phyloP scores from a whole-genome alignment of 2,113 vertebrate species.

The Anhinga anhinga region DNA sequence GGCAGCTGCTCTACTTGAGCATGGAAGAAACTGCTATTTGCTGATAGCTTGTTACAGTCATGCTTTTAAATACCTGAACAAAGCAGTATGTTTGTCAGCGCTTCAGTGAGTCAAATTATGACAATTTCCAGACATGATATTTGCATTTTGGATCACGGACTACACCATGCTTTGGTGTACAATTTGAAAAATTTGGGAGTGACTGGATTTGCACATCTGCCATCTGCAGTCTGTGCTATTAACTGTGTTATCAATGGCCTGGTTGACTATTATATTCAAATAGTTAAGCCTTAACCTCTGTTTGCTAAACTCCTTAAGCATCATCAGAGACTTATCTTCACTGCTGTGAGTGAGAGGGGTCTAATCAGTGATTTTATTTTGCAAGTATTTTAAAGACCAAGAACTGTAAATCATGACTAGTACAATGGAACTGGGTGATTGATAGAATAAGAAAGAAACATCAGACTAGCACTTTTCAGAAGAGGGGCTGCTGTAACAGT shows the following conservation, averaged over 20 bases:
- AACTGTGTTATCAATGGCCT: neutral
- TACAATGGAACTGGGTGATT: neutral
- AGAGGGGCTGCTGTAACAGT: neutral
- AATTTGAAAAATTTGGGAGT: neutral
- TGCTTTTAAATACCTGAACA: constrained; percentile 32
- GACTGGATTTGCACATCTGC: neutral
- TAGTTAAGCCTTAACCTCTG: neutral
- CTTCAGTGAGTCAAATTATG: neutral
- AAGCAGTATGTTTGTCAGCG: neutral
- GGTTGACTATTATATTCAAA: neutral
- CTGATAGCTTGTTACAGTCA: constrained; percentile 17
- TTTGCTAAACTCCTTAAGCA: neutral
- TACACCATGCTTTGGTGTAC: neutral
- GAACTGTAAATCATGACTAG: neutral
- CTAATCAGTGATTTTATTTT: neutral
- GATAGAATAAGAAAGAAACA: neutral
- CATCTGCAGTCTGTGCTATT: neutral
- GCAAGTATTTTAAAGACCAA: neutral
- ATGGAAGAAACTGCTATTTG: neutral
- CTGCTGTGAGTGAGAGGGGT: neutral
- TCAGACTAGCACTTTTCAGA: neutral
- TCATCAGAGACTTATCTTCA: neutral
- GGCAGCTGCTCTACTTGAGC: neutral
- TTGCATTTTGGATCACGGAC: constrained; percentile 28
- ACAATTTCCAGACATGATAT: neutral